Base-by-base conservation (phyloP, 2,113 vertebrate genomes). In the Melanotaenia duboulayi region DNA sequence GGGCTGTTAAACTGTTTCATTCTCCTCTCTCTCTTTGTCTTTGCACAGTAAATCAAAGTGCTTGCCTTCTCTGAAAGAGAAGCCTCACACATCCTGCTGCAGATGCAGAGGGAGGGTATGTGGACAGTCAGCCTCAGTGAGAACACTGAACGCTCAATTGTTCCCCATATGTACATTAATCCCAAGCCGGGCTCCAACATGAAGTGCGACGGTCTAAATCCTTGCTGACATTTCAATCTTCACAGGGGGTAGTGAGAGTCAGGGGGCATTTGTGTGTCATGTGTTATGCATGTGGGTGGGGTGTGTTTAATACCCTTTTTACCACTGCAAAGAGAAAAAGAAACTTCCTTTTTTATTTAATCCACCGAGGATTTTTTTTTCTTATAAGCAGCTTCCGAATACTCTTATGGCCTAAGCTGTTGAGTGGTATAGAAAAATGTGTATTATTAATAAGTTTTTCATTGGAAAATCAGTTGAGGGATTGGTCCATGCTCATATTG, bases 161-260 rank as follows among this genome's bases (percentile, higher is more conserved):
- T 91, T 85, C 81, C 68, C 72, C 76, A 62, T 81, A 74, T 84
- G 83, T 80, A 78, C 82, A 83, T 85, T 86, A 83, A 91, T 89
- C 79, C 87, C 57, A 58, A 83, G 76, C 69, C 19, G 24, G 65
- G 50, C 78, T 70, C 63, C 55, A 22, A 64, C 58, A 55, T 48
- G 60, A 66, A 60, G 48, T 44, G 2, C 19, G 65, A 46, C 28
- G 28, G 57, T 54, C 61, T 52, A 67, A 76, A 83, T 71, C 49
- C 56, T 52, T 13, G 64, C 74, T 89, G 78, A 86, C 83, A 85
- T 88, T 82, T 86, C 78, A 80, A 60, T 89, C 77, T 59, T 32
- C 65, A 61, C 73, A 76, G 72, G 76, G 71, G 71, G 54, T 55
- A 71, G 50, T 63, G 32, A 28, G 55, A 74, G 39, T 46, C 57